Conservation (phyloP, 2,888 invertebrate genomes). For the Lithosia quadra region DNA sequence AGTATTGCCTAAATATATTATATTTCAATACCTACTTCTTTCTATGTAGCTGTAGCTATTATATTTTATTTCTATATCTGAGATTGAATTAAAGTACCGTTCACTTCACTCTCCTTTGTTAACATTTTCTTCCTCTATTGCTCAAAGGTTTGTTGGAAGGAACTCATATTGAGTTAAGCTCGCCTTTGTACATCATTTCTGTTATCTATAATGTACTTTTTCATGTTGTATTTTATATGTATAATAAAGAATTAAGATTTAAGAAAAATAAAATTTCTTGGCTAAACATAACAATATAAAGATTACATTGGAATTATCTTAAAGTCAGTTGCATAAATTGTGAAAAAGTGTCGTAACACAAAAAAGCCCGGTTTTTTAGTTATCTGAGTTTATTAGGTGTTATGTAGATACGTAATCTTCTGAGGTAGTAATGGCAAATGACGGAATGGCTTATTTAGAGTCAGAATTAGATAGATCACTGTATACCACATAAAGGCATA, state of each 20-base stretch:
- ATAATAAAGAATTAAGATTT: not conserved
- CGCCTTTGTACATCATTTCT: not conserved
- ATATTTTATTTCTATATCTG: too few species aligned
- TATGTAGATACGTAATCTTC: constrained; percentile 1
- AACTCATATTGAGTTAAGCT: not conserved
- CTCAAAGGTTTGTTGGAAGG: not conserved
- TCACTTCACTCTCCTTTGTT: not conserved
- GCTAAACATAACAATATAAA: not conserved
- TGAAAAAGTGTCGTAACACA: not conserved
- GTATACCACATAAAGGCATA: too few species aligned
- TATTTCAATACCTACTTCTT: too few species aligned
- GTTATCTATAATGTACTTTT: not conserved
- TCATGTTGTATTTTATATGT: not conserved
- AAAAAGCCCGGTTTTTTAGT: not conserved
- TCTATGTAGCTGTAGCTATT: too few species aligned
- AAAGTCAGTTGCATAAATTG: not conserved
- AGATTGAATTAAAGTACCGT: too few species aligned
- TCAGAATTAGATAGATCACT: too few species aligned
- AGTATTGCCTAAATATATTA: too few species aligned
- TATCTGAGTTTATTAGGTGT: not conserved
- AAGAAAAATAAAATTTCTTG: not conserved
- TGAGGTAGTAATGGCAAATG: not conserved
- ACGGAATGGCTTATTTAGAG: not conserved
- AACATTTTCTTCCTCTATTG: not conserved
- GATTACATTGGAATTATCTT: not conserved